A percentile compares a stretch with the other conserved stretches of the same genome.
phyloP scores from a whole-genome alignment of 1,140 invertebrate genomes.

The Hyles vespertilio region DNA sequence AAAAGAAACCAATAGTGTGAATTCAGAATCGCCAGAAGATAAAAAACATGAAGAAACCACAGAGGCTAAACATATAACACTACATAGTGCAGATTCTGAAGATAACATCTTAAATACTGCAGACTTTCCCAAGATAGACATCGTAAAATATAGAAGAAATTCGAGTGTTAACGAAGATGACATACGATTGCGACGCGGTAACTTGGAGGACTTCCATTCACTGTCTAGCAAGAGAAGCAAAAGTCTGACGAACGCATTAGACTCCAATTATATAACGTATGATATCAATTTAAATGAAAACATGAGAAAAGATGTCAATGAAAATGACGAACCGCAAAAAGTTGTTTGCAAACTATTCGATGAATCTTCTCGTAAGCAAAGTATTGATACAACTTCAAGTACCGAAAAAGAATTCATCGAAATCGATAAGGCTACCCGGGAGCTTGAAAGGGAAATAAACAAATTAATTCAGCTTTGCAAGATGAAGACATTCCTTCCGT shows the following conservation, averaged over 20 bases:
- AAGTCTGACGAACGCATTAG: conserved; percentile 55
- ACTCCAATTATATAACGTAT: conserved; percentile 43
- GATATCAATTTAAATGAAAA: conserved; percentile 62
- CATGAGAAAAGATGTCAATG: conserved; percentile 44
- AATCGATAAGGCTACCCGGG: conserved; percentile 67
- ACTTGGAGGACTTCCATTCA: conserved; percentile 60
- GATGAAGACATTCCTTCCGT: conserved; percentile 48
- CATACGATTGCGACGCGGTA: conserved; percentile 56
- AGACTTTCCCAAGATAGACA: conserved; percentile 58
- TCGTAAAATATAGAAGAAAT: conserved; percentile 62
- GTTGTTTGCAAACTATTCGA: conserved; percentile 64
- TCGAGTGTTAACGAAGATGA: conserved; percentile 69
- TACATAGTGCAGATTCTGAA: conserved; percentile 37
- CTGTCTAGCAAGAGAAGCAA: conserved; percentile 61
- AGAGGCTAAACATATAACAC: conserved; percentile 15
- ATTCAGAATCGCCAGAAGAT: conserved; percentile 6
- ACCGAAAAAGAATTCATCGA: conserved; percentile 71
- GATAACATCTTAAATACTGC: conserved; percentile 46
- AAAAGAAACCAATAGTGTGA: conserved; percentile 10
- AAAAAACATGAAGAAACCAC: conserved; percentile 17
- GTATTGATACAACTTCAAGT: conserved; percentile 61
- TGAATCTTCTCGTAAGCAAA: conserved; percentile 45
- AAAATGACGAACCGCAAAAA: conserved; percentile 57
- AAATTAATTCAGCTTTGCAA: conserved; percentile 58
- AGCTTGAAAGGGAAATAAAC: conserved; percentile 64